Evolutionary conservation across 2,888 invertebrate genomes (phyloP).

Genomic region (Phengaris alcon): DNA sequence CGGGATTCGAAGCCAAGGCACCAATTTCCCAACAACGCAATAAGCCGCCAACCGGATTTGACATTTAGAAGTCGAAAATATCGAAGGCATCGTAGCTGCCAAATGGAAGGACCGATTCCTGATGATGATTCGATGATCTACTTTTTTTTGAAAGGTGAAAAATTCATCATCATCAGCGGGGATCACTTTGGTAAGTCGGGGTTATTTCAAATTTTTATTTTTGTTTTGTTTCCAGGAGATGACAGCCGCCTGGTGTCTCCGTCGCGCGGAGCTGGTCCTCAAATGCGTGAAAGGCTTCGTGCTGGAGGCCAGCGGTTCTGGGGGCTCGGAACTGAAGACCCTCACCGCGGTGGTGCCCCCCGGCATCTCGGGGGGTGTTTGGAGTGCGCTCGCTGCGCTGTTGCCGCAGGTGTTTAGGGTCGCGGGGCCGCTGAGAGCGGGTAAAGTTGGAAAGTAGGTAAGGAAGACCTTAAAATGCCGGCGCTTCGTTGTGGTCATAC

Average conservation of each 20-base stretch:
- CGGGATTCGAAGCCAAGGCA: too few relatives aligned
- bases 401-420: slow-evolving; percentile 95
- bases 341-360: slow-evolving; percentile 66
- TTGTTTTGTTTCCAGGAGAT: slow-evolving; percentile 80
- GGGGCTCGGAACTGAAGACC: slow-evolving; percentile 92
- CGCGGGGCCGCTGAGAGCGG: slow-evolving; percentile 88
- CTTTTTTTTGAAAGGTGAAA: too few relatives aligned
- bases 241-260: slow-evolving; percentile 97
- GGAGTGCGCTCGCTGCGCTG: slow-evolving; percentile 88
- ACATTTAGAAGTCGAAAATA: background rate
- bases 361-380: slow-evolving; percentile 40
- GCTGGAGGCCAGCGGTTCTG: slow-evolving; percentile 98
- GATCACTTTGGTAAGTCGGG: too few relatives aligned
- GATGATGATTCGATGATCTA: too few relatives aligned
- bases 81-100: background rate
- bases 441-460: background rate
- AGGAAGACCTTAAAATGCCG: too few relatives aligned
- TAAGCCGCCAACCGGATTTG: background rate
- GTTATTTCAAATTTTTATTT: too few relatives aligned
- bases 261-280: slow-evolving; percentile 96
- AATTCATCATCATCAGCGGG: too few relatives aligned
- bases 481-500: too few relatives aligned
- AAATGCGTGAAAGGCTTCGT: slow-evolving; percentile 99
- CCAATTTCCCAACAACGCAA: background rate
- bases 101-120: too few relatives aligned